Evolutionary conservation across 1,140 invertebrate species (phyloP), one percentile per base, ranked within the genome.

Genomic region (Aradophagus sp.): DNA sequence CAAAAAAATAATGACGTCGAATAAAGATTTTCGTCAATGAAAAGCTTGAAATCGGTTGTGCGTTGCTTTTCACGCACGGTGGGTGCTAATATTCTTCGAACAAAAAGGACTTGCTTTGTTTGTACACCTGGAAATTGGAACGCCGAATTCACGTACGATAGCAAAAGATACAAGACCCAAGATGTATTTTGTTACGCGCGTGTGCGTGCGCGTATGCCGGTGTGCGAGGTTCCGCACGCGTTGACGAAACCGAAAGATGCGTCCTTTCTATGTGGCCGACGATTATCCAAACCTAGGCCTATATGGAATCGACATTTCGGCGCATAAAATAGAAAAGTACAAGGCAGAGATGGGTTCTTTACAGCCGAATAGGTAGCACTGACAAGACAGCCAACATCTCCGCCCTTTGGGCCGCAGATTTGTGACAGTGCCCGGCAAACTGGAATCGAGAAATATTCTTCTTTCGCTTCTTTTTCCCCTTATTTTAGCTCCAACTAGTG

Each of bases 301-400:
- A 13, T n/a, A 27, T 16, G 29, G 52, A 42, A 72, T 72, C 58
- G 42, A 65, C 59, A 48, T 76, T 78, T 80, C 74, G 70, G 67
- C 59, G 61, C 47, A 67, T 70, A 78, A 82, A 80, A 79, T 80
- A 78, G 71, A 76, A 79, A 76, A 73, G 70, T 53, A 69, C 66
- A 62, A 69, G 62, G 53, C 52, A 59, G 66, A 77, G 75, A 78
- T 74, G 63, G 75, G 77, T 77, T 79, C 75, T 78, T 81, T 78
- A 81, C 70, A 78, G 73, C 20, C 75, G 62, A 76, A 77, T 75
- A 77, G 80, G 80, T 80, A 80, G 80, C 77, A 75, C 61, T 19
- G 71, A 81, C 80, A 80, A 78, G 78, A 80, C 80, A 78, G 76
- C 73, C 77, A 75, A 80, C 78, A 81, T 75, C 75, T 58, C 75